Base-by-base conservation (phyloP, 2,113 vertebrate species). In the Gopherus flavomarginatus region DNA sequence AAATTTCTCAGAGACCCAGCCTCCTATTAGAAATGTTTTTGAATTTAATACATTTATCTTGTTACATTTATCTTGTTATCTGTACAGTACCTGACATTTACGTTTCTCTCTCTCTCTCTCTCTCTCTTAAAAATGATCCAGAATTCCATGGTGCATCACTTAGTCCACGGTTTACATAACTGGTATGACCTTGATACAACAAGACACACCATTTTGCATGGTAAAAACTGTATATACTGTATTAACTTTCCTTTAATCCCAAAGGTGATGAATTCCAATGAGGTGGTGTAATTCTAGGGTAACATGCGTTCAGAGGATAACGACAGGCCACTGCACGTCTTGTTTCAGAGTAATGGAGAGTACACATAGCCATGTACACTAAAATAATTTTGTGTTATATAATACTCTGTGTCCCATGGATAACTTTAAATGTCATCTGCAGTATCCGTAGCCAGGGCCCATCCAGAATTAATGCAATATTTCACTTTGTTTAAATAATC, bases 401-500 rank as follows among this genome's bases (percentile, higher is more conserved):
- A 59, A 56, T 44, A 62, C 17, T 12, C 52, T 57, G 17, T 26
- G 83, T 81, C 27, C 26, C 53, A 29, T 72, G 53, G 50, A 85
- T 94, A 72, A 0, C 0, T 87, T 56, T 92, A n/a, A 85, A 92
- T 93, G 86, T 56, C 88, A 65, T 59, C 88, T 92, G 86, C 69
- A 90, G 69, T 17, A 38, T 84, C 93, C 95, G 96, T 47, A 88
- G 82, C 59, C 49, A 62, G 50, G 86, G 57, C 10, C 77, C 90
- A 65, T 93, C 72, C 93, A 90, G 42, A 94, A 80, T 80, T 96
- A 97, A 97, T 92, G 57, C 79, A 92, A 93, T 91, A 96, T 44
- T 93, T 96, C 94, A 65, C 82, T 89, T 92, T 87, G 53, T 90
- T 97, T 94, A 97, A 52, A 84, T 80, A 90, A 94, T 80, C 26